Evolutionary conservation across 2,113 vertebrate genomes (phyloP).

Genomic region (Melanostigma gelatinosum): DNA sequence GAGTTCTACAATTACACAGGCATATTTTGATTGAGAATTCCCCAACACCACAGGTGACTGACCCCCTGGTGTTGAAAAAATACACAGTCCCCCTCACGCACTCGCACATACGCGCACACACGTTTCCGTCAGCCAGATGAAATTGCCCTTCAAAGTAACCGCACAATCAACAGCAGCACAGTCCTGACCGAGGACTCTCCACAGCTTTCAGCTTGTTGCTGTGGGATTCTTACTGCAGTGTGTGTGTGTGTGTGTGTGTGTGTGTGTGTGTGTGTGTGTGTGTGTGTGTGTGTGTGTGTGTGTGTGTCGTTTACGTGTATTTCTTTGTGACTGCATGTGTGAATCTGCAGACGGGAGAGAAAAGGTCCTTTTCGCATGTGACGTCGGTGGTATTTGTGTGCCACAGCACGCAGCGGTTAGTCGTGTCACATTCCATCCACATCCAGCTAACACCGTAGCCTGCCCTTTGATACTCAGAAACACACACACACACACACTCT

Average conservation of each 20-base stretch:
- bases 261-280: slow-evolving; percentile 3
- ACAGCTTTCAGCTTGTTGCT: slow-evolving; percentile 41
- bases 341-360: slow-evolving; percentile 20
- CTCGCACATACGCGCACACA: slow-evolving; percentile 25
- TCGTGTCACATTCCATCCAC: slow-evolving; percentile 65
- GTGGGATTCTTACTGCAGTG: slow-evolving; percentile 29
- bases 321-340: not conserved
- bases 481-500: slow-evolving; percentile 29
- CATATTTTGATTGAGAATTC: slow-evolving; percentile 78
- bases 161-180: slow-evolving; percentile 71
- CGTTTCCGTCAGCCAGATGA: slow-evolving; percentile 72
- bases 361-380: slow-evolving; percentile 49
- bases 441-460: slow-evolving; percentile 42
- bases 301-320: not conserved
- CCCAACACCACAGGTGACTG: slow-evolving; percentile 75
- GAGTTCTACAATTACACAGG: slow-evolving; percentile 74
- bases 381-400: slow-evolving; percentile 55
- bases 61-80: slow-evolving; percentile 72
- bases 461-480: slow-evolving; percentile 43
- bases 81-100: slow-evolving; percentile 51
- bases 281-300: slow-evolving; percentile 3
- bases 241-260: not conserved
- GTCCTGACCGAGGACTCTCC: slow-evolving; percentile 50
- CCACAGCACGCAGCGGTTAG: slow-evolving; percentile 48
- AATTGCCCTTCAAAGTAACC: slow-evolving; percentile 78